phyloP scores from a whole-genome alignment of 2,888 invertebrate genomes.

The Margaritifera margaritifera region DNA sequence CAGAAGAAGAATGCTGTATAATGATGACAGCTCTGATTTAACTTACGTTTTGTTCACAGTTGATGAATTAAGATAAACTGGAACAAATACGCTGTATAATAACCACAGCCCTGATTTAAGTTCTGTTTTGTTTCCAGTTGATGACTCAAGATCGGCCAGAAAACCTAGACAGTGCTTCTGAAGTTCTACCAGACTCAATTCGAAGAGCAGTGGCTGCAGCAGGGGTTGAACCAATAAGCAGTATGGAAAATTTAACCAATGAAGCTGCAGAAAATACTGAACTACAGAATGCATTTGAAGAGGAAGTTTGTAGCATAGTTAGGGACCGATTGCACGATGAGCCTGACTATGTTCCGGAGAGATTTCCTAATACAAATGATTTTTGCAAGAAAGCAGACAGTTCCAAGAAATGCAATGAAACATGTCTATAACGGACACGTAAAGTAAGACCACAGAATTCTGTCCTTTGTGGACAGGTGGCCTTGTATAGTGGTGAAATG shows the following conservation, averaged over 20 bases:
- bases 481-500: too few species aligned
- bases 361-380: slow-evolving; percentile 69
- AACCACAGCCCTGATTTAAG: not conserved
- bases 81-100: too few species aligned
- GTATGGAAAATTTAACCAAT: slow-evolving; percentile 74
- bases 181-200: slow-evolving; percentile 69
- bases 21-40: not conserved
- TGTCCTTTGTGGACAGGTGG: too few species aligned
- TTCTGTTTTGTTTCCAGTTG: slow-evolving; percentile 46
- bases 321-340: slow-evolving; percentile 75
- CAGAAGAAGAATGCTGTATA: not conserved
- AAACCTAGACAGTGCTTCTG: slow-evolving; percentile 54
- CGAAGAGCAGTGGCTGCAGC: slow-evolving; percentile 75
- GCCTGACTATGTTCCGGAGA: slow-evolving; percentile 68
- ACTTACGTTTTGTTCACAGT: not conserved
- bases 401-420: slow-evolving; percentile 27
- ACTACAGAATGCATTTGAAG: slow-evolving; percentile 76
- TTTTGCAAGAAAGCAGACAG: slow-evolving; percentile 54
- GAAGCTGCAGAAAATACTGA: slow-evolving; percentile 75
- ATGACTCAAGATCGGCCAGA: slow-evolving; percentile 62
- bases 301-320: slow-evolving; percentile 75
- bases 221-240: slow-evolving; percentile 74
- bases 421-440: too few species aligned
- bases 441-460: too few species aligned
- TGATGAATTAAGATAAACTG: not conserved